These are phyloP conservation scores for Lycophotia porphyrea DNA, from an alignment of 2,888 invertebrate species.

Conservation along the genomic window DNA sequence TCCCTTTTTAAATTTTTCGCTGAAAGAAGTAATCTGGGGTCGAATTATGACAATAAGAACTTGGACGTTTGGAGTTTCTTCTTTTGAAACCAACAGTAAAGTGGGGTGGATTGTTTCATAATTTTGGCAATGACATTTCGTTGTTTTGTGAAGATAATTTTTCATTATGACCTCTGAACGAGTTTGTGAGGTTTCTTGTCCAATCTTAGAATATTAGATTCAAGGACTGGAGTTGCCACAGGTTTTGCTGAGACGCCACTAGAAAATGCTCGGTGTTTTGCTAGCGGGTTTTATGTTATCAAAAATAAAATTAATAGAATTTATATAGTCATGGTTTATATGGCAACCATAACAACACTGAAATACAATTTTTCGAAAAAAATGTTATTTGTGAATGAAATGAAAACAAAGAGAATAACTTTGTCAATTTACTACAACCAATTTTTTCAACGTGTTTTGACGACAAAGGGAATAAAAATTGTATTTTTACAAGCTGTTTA, in stretches of 20 bases:
- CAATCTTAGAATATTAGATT: conserved; percentile 7
- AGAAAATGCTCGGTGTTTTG: neutral
- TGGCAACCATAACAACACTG: neutral
- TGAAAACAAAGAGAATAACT: neutral
- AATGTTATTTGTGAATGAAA: neutral
- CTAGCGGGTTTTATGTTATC: neutral
- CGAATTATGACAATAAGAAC: conserved; percentile 55
- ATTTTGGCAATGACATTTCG: conserved; percentile 41
- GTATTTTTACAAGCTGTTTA: neutral
- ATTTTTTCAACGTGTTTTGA: conserved; percentile 8
- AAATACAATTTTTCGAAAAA: neutral
- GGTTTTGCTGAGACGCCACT: neutral
- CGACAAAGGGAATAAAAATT: conserved; percentile 4
- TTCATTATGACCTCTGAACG: conserved; percentile 26
- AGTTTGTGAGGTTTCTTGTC: conserved; percentile 13
- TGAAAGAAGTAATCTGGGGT: conserved; percentile 39
- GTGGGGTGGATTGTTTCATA: conserved; percentile 51
- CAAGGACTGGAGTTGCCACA: neutral
- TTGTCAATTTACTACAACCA: neutral
- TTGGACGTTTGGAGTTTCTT: conserved; percentile 47
- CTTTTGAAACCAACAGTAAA: conserved; percentile 35
- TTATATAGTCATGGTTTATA: neutral
- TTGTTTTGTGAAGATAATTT: conserved; percentile 30
- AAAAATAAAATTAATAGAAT: neutral
- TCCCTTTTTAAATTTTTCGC: conserved; percentile 21